Base-by-base conservation (phyloP, 2,888 invertebrate species). In the Netelia inedita region DNA sequence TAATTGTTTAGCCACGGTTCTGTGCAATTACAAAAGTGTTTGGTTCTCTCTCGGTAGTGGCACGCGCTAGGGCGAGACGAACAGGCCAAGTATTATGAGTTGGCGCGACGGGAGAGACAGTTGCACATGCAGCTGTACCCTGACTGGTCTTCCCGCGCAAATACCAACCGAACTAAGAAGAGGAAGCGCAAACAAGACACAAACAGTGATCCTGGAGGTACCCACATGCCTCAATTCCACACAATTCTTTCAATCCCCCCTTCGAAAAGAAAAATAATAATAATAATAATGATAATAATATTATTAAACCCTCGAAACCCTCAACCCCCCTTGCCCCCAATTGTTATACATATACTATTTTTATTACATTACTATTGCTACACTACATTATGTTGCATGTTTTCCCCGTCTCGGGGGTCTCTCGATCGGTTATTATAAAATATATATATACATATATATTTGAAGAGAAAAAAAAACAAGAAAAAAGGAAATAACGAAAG, bases 101-200 rank as follows among this genome's bases (percentile, higher is more conserved):
- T 98, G 97, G 99, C 99, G 94, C 96, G 98, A 94, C 97, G 98
- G 95, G 99, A 99, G 96, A 97, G 99, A 95, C 98, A 99, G 96
- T 97, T 98, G 94, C 99, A 99, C 96, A 97, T 98, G 97, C 98
- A 98, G 96, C 97, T 98, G 95, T 99, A 99, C 96, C 99, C 99
- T 94, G 98, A 98, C 96, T 99, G 99, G 99, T 98, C 98, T 95
- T 98, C 98, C 96, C 99, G 99, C 95, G 97, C 99, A 95, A 99
- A 99, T 96, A 99, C 99, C 96, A 98, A 99, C 95, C 98, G 98
- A 95, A 98, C 99, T 96, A 98, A 98, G 96, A 99, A 99, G 97
- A 98, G 99, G 97, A 99, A 99, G 96, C 97, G 98, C 97, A 98
- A 98, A 96, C 98, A 98, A 97, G 98, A 98, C 96, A 97, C 97